Evolutionary conservation across 2,113 vertebrate species (phyloP), one percentile per base, ranked within the genome.

Genomic region (Spea bombifrons): DNA sequence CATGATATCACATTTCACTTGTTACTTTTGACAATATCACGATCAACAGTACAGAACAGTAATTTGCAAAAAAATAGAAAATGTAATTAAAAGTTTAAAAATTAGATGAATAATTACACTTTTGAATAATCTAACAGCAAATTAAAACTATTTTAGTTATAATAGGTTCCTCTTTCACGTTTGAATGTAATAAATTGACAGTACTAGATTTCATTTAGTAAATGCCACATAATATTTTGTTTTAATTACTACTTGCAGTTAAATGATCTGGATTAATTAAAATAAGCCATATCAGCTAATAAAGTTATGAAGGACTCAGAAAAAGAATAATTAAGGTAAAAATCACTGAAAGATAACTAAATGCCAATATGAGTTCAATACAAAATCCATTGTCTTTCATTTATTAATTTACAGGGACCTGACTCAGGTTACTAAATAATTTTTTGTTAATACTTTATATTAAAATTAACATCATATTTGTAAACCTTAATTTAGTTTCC

Each of bases 211-310:
- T 45, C 71, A 80, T 59, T 73, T 68, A 17, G 77, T 73, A 80
- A 73, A 80, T 80, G 55, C 12, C 71, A 80, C 64, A 73, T 67
- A 72, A 48, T 80, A 73, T 80, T 80, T 73, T 50, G 48, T 55
- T 66, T 73, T 80, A 80, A 80, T 80, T 80, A 80, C 59, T 80
- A 55, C 50, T 73, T 80, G 71, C 63, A 67, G 77, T 47, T 73
- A 80, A 80, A 46, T 80, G 77, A 80, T 16, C 12, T 7, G 12
- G 66, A 80, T 80, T 80, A 80, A 80, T 80, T 80, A 80, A 80
- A 57, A 65, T 30, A 73, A 78, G 70, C 16, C n/a, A 44, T 68
- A 59, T 50, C 66, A 73, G 59, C 64, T 66, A 73, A 59, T 47
- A n/a, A 49, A 57, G 50, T 57, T 80, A 49, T 73, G 43, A 59